Evolutionary conservation across 2,113 vertebrate species (phyloP).

Genomic region (Lagopus leucura): DNA sequence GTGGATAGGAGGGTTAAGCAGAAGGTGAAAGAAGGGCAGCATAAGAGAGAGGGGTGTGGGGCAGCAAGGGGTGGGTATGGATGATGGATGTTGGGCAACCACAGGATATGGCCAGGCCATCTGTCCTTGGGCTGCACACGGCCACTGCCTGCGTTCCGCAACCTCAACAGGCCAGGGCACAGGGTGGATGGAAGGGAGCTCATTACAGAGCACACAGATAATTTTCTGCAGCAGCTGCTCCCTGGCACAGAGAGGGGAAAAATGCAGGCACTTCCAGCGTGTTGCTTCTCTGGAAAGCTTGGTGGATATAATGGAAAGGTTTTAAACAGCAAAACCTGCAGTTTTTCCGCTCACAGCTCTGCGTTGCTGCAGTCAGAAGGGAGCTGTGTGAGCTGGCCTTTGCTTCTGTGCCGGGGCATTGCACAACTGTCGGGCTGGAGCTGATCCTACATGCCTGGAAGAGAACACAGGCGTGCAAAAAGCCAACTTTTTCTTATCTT

Average conservation of each 20-base stretch:
- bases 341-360: neutral
- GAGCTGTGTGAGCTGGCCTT: neutral
- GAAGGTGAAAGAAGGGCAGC: neutral
- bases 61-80: fast-evolving
- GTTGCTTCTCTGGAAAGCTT: neutral
- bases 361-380: neutral
- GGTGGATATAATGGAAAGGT: neutral
- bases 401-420: neutral
- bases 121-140: neutral
- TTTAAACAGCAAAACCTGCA: neutral
- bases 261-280: neutral
- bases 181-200: neutral
- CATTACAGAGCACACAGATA: neutral
- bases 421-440: neutral
- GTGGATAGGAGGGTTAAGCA: neutral
- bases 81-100: fast-evolving
- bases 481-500: neutral
- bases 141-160: fast-evolving
- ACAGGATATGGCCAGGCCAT: fast-evolving
- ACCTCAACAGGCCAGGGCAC: neutral
- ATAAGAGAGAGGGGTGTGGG: neutral
- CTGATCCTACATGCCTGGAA: fast-evolving
- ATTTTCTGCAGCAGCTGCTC: neutral
- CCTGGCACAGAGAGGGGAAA: neutral
- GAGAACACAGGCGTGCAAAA: neutral